Conservation (phyloP, 1,140 invertebrate species). For the Drosophila malerkotliana region DNA sequence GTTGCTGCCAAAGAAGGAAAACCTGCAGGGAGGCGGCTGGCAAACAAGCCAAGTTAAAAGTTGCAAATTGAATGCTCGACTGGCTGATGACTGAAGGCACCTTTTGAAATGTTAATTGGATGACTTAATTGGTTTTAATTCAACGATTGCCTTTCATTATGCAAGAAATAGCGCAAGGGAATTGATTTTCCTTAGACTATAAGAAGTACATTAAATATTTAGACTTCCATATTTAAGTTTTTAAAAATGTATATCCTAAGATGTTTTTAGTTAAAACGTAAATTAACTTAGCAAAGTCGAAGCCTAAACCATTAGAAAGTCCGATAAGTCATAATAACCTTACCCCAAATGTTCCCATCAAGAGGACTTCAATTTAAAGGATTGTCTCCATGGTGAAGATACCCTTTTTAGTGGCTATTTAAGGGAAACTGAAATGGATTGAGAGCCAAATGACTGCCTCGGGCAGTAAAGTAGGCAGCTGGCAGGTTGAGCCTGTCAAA, state of each 20-base stretch:
- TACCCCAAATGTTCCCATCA: neutral
- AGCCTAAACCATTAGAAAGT: neutral
- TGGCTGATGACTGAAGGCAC: constrained; percentile 36
- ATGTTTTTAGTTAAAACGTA: no score
- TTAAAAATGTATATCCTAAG: neutral
- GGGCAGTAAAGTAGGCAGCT: constrained; percentile 30
- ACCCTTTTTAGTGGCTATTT: constrained; percentile 14
- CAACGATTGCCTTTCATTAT: constrained; percentile 17
- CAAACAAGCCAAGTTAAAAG: constrained; percentile 39
- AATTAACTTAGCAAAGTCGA: no score
- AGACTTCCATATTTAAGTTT: neutral
- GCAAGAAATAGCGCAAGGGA: constrained; percentile 1
- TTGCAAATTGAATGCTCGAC: constrained; percentile 40
- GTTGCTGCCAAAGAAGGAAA: constrained; percentile 28
- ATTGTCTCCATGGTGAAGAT: constrained; percentile 27
- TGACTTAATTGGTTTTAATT: constrained; percentile 47
- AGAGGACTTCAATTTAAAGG: neutral
- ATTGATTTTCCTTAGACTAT: constrained; percentile 7
- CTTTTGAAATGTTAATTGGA: constrained; percentile 52
- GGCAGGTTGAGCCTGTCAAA: constrained; percentile 30
- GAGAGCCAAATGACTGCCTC: constrained; percentile 21
- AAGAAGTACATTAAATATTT: neutral
- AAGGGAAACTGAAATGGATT: constrained; percentile 12
- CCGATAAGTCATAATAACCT: neutral
- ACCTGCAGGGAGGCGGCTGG: constrained; percentile 9